Base-by-base conservation (phyloP, 1,140 invertebrate genomes). In the Homarus americanus region DNA sequence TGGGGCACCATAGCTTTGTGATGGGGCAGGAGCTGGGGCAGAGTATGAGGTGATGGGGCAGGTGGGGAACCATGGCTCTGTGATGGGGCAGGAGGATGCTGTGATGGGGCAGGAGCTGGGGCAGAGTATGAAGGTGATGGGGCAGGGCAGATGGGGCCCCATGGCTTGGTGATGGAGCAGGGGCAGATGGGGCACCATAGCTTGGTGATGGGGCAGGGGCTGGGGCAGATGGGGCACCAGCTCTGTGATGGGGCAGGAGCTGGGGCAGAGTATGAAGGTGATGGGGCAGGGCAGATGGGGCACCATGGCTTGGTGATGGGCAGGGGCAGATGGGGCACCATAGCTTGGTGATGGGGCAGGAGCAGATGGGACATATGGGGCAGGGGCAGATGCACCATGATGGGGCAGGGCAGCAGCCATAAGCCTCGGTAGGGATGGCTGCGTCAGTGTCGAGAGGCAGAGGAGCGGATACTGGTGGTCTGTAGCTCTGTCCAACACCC, bases 81-180 rank as follows among this genome's bases (percentile, higher is more conserved):
- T 80, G 78, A 78, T 41, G 40, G 75, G 75, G 75, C 41, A 28
- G 78, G 78, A 0, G 78, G 17, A 15, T n/a, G n/a, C 53, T 49
- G 78, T 80, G 78, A 78, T 41, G 40, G 75, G 75, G 75, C 41
- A 28, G 78, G 78, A 0, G 78, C n/a, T n/a, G 17, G 4, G 53
- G 53, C 4, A 24, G 78, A 53, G 41, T 41, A n/a, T n/a, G n/a
- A 34, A 53, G 53, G 53, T n/a, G 49, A n/a, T 28, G 78, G 28
- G 78, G 15, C 20, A 41, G 78, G 41, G 78, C 78, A 5, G 78
- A 41, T 10, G 78, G 78, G 24, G 41, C 78, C 1, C 41, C 53
- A 53, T 80, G 53, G 34, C 41, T 80, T 80, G 15, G 78, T 80
- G 78, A 34, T 53, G 78, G 78, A 24, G 78, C 78, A 10, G 78